phyloP scores from a whole-genome alignment of 2,797 vertebrate genomes.

The Acanthiza pusilla region DNA sequence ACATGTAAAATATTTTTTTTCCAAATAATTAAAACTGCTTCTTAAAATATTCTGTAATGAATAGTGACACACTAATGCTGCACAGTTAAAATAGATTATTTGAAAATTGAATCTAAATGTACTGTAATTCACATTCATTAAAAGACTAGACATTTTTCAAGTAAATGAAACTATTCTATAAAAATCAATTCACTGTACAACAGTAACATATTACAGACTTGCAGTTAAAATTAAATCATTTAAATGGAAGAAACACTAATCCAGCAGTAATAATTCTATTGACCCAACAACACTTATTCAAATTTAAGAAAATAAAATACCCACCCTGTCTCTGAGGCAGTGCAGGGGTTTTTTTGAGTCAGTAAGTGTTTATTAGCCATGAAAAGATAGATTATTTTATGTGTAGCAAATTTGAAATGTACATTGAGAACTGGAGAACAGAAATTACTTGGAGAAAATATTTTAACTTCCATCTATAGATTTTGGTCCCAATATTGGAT shows the following conservation, averaged over 20 bases:
- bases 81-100: conserved; percentile 38
- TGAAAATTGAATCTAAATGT: conserved; percentile 47
- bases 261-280: neutral
- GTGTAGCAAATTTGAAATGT: neutral
- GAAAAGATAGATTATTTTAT: neutral
- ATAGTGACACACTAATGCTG: neutral
- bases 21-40: conserved; percentile 57
- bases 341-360: neutral
- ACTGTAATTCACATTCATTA: conserved; percentile 49
- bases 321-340: neutral
- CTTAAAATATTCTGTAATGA: conserved; percentile 31
- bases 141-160: conserved; percentile 40
- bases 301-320: neutral
- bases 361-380: neutral
- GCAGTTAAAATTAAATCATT: neutral
- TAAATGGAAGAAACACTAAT: neutral
- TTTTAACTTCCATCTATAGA: neutral
- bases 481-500: neutral
- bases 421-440: neutral
- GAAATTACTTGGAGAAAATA: neutral
- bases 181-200: conserved; percentile 32
- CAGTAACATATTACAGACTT: neutral
- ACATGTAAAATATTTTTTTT: neutral
- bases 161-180: conserved; percentile 22
- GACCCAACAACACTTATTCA: neutral